A percentile compares a stretch with the other conserved stretches of the same genome.
Conservation (phyloP, 1,140 invertebrate genomes). For the Samia ricini region DNA sequence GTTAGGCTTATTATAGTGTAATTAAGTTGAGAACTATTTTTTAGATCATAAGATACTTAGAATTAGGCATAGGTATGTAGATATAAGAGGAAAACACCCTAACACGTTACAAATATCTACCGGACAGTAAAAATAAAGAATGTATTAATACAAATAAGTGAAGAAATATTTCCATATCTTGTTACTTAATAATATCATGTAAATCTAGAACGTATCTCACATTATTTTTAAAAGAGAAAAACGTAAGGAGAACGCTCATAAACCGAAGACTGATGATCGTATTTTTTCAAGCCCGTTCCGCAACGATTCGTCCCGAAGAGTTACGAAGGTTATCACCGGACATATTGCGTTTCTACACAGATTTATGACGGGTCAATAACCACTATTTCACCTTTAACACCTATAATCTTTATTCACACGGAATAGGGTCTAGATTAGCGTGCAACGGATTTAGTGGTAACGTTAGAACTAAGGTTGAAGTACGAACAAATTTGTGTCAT, state of each 20-base stretch:
- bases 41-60: too few relatives aligned
- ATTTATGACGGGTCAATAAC: slow-evolving; percentile 23
- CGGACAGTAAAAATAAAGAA: too few relatives aligned
- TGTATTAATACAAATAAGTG: background rate
- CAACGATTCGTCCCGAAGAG: slow-evolving; percentile 6
- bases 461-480: background rate
- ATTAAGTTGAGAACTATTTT: too few relatives aligned
- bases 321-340: slow-evolving; percentile 24
- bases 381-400: slow-evolving; percentile 5
- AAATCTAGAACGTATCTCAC: background rate
- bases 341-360: slow-evolving; percentile 16
- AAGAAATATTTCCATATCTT: background rate
- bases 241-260: slow-evolving; percentile 2
- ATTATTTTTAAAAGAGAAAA: background rate
- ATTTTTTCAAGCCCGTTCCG: background rate
- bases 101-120: too few relatives aligned
- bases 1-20: too few relatives aligned
- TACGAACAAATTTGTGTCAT: slow-evolving; percentile 5
- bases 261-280: background rate
- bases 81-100: too few relatives aligned
- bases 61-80: too few relatives aligned
- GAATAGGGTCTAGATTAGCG: background rate
- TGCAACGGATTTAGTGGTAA: background rate
- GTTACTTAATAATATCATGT: background rate
- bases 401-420: background rate